phyloP scores from a whole-genome alignment of 2,888 invertebrate genomes.

The Diaprepes abbreviatus region DNA sequence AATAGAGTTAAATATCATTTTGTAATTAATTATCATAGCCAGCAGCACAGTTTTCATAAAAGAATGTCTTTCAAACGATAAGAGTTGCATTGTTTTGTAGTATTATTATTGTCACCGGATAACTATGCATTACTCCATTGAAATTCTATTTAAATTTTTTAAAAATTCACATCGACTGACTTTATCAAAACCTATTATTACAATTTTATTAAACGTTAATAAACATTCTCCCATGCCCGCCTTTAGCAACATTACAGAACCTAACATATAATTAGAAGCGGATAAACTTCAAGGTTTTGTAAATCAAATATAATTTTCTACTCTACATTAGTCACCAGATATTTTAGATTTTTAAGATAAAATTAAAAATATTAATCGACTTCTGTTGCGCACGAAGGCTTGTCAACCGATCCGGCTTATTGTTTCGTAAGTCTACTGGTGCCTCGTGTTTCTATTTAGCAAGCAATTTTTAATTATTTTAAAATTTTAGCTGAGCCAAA shows the following conservation, averaged over 20 bases:
- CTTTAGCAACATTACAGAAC: constrained; percentile 16
- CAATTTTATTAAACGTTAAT: constrained; percentile 15
- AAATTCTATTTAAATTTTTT: constrained; percentile 11
- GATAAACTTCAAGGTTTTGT: constrained; percentile 21
- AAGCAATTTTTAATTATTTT: too few relatives aligned
- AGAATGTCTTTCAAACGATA: too few relatives aligned
- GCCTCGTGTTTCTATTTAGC: background rate
- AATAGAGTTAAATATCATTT: too few relatives aligned
- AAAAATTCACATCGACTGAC: constrained; percentile 12
- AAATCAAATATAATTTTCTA: constrained; percentile 30
- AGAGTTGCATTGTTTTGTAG: constrained; percentile 3
- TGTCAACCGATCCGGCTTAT: constrained; percentile 4
- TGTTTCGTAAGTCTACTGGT: background rate
- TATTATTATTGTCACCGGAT: constrained; percentile 25
- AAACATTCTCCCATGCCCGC: constrained; percentile 7
- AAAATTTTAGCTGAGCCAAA: too few relatives aligned
- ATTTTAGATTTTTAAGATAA: constrained; percentile 16
- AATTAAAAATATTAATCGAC: constrained; percentile 15
- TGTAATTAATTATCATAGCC: too few relatives aligned
- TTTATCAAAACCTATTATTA: constrained; percentile 33
- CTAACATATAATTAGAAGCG: constrained; percentile 11
- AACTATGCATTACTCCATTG: constrained; percentile 25
- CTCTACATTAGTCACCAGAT: constrained; percentile 27
- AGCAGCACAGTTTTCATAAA: background rate
- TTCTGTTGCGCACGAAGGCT: constrained; percentile 17